Evolutionary conservation across 2,888 invertebrate species (phyloP).

Genomic region (Folsomia candida): DNA sequence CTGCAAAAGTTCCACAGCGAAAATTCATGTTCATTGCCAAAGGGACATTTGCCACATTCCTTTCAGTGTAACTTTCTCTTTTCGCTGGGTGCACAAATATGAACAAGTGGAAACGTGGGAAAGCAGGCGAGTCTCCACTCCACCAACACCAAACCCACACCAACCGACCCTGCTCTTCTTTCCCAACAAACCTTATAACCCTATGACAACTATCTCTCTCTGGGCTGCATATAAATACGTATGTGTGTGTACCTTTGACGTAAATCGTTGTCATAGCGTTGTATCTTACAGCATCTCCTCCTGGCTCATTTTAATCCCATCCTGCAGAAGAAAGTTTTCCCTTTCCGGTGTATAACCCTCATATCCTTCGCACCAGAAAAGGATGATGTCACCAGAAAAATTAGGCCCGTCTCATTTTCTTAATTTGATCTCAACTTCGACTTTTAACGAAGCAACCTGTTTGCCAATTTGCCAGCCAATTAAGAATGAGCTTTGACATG

Average conservation of each 20-base stretch:
- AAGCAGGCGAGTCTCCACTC: neutral
- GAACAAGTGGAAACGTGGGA: neutral
- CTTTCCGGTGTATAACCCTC: neutral
- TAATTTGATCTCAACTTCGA: neutral
- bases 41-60: neutral
- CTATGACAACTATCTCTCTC: too few species aligned
- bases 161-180: too few species aligned
- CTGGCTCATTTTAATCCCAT: neutral
- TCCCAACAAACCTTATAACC: neutral
- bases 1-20: too few species aligned
- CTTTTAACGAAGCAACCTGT: neutral
- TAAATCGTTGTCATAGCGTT: constrained; percentile 25
- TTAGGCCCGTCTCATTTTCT: neutral
- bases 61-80: neutral
- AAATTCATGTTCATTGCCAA: too few species aligned
- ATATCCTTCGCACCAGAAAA: too few species aligned
- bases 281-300: constrained; percentile 15
- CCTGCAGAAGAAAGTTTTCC: neutral
- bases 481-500: too few species aligned
- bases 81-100: neutral
- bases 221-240: neutral
- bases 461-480: neutral
- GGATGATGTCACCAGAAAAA: neutral
- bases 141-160: neutral
- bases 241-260: constrained; percentile 11